These are phyloP conservation scores for Cataglyphis albicans DNA, from an alignment of 2,888 invertebrate species.

Conservation along the genomic window DNA sequence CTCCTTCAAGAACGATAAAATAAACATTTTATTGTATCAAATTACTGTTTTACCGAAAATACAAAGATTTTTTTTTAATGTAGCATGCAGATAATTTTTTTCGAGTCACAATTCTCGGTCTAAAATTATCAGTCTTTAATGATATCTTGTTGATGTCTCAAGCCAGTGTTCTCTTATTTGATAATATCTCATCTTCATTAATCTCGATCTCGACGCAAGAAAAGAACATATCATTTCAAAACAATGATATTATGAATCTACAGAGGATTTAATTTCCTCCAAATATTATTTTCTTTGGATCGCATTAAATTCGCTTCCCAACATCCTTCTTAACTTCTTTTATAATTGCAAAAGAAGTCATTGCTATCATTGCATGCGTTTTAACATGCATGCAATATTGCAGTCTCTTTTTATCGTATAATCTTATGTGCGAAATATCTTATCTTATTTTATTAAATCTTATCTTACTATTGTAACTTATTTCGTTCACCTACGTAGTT, in stretches of 20 bases:
- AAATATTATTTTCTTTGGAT: not conserved
- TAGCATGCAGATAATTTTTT: too few relatives aligned
- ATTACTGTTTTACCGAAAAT: too few relatives aligned
- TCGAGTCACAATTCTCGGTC: too few relatives aligned
- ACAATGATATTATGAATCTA: not conserved
- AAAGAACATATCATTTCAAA: not conserved
- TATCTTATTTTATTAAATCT: slow-evolving; percentile 2
- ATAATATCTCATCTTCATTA: not conserved
- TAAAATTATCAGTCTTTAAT: too few relatives aligned
- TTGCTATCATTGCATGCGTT: not conserved
- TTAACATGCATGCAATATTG: not conserved
- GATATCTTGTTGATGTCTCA: not conserved
- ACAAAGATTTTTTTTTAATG: too few relatives aligned
- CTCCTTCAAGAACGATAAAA: too few relatives aligned
- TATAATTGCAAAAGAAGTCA: too few relatives aligned
- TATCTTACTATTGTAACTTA: not conserved
- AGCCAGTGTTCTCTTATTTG: not conserved
- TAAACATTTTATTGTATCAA: too few relatives aligned
- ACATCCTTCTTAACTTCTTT: too few relatives aligned
- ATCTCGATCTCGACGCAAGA: not conserved
- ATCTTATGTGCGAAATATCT: not conserved
- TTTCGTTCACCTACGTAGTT: slow-evolving; percentile 23
- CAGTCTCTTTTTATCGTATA: not conserved
- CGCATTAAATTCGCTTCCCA: not conserved
- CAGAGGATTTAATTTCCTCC: not conserved